Percentiles rank a stretch among this genome's conserved stretches.
Evolutionary conservation across 2,888 invertebrate species (phyloP).

Genomic region (Cheilosia impressa): DNA sequence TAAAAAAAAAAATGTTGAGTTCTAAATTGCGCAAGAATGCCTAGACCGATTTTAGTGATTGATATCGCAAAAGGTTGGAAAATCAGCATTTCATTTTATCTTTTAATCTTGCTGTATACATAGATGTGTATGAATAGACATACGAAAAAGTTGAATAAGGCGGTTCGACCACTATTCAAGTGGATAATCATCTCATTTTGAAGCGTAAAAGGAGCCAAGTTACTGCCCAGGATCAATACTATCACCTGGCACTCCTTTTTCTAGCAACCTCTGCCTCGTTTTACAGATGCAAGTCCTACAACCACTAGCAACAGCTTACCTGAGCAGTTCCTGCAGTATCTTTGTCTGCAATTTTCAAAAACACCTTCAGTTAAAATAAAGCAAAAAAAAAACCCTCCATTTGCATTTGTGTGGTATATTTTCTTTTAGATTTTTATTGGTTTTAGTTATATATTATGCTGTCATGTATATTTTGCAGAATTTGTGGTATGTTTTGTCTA

Average conservation of each 20-base stretch:
- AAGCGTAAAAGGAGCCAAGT: no score
- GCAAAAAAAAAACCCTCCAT: neutral
- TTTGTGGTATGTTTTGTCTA: constrained; percentile 36
- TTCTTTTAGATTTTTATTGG: constrained; percentile 57
- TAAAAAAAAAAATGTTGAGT: no score
- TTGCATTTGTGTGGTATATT: constrained; percentile 58
- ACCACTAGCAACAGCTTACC: neutral
- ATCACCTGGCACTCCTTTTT: no score
- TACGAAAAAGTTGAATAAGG: no score
- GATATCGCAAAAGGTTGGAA: neutral
- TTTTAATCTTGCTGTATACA: no score
- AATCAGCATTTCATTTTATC: neutral
- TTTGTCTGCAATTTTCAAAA: neutral
- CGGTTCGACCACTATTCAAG: no score
- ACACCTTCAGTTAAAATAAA: neutral
- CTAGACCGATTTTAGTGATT: neutral
- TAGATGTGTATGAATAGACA: no score
- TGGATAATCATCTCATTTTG: no score
- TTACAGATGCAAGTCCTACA: no score
- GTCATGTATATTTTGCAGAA: constrained; percentile 65
- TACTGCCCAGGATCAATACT: no score
- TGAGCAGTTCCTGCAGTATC: neutral
- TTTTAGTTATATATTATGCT: constrained; percentile 52
- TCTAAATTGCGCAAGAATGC: neutral
- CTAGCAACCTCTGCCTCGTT: no score